Evolutionary conservation across 2,888 invertebrate genomes (phyloP).

Genomic region (Myathropa florea): DNA sequence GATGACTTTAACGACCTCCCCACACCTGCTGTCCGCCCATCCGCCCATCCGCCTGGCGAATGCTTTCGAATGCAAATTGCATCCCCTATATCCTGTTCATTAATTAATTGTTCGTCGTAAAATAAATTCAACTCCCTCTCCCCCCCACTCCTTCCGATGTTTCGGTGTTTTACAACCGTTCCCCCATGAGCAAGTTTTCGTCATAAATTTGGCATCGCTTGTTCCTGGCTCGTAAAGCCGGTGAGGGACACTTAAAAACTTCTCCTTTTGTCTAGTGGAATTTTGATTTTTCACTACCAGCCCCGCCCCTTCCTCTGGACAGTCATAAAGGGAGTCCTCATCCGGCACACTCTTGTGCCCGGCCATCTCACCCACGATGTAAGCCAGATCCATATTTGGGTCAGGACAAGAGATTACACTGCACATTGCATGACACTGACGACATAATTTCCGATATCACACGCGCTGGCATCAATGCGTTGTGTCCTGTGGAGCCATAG

Average conservation of each 20-base stretch:
- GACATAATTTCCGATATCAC: conserved; percentile 60
- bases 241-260: conserved; percentile 14
- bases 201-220: conserved; percentile 12
- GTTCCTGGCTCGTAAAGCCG: conserved; percentile 14
- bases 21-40: not conserved
- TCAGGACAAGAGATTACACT: not conserved
- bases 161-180: conserved; percentile 7
- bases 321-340: conserved; percentile 2
- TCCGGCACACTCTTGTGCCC: too few species aligned
- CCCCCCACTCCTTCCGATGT: not conserved
- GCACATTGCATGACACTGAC: conserved; percentile 36
- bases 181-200: conserved; percentile 8
- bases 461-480: conserved; percentile 36
- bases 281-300: not conserved
- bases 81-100: not conserved
- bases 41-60: not conserved
- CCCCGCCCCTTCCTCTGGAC: not conserved
- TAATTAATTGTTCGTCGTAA: conserved; percentile 24
- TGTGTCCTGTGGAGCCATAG: conserved; percentile 10
- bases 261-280: not conserved
- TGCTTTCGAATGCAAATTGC: conserved; percentile 1
- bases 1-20: not conserved
- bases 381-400: not conserved
- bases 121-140: not conserved
- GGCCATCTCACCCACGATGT: conserved; percentile 1